These are phyloP conservation scores for Phyllotis vaccarum DNA, from an alignment of 2,797 vertebrate species.

Conservation along the genomic window DNA sequence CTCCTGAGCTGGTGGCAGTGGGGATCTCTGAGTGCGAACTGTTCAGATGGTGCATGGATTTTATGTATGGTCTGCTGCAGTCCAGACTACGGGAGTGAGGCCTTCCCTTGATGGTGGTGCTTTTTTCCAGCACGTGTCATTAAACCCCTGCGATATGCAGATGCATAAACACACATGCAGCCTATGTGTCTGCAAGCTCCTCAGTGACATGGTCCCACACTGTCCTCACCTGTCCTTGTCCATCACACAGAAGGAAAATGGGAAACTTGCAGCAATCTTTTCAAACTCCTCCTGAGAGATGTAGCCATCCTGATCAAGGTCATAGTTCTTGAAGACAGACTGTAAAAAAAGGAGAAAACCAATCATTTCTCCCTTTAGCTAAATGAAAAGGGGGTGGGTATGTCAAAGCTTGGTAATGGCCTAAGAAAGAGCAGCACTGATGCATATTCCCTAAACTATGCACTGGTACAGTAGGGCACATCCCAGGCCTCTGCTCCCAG, in stretches of 20 bases:
- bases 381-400: background rate
- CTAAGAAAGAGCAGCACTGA: background rate
- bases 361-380: background rate
- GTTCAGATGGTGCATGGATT: background rate
- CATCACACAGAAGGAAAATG: conserved; percentile 97
- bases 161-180: too few relatives aligned
- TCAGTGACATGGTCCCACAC: background rate
- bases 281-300: conserved; percentile 98
- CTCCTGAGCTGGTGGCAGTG: background rate
- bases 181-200: background rate
- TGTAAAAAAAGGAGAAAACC: conserved; percentile 79
- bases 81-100: background rate
- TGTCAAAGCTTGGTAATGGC: background rate
- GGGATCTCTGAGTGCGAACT: background rate
- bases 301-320: conserved; percentile 97
- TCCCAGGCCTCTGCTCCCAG: background rate
- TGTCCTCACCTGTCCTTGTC: conserved; percentile 96
- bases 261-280: conserved; percentile 96
- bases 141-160: too few relatives aligned
- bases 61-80: background rate
- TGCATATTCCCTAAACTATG: too few relatives aligned
- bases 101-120: background rate
- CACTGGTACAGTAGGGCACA: background rate
- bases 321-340: conserved; percentile 99
- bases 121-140: background rate